Percentiles rank a stretch among this genome's conserved stretches.
Conservation (phyloP, 2,797 vertebrate species). For the Miichthys miiuy region DNA sequence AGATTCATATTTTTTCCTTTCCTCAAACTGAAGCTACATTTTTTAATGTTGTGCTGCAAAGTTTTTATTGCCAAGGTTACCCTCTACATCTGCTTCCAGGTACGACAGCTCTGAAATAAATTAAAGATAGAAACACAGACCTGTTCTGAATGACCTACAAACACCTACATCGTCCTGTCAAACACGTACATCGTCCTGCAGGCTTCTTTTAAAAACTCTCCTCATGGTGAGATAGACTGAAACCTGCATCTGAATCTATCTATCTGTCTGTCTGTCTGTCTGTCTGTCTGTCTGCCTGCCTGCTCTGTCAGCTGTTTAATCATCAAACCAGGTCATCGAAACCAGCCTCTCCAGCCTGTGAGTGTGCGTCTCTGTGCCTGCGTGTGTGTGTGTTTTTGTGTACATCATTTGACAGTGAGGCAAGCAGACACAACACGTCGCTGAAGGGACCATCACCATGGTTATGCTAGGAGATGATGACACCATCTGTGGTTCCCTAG, state of each 20-base stretch:
- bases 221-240: conserved; percentile 2
- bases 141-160: background rate
- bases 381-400: background rate
- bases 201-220: background rate
- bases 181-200: background rate
- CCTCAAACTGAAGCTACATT: no score
- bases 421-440: conserved; percentile 65
- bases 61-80: background rate
- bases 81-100: background rate
- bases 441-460: conserved; percentile 66
- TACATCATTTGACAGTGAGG: conserved; percentile 65
- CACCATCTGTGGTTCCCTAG: conserved; percentile 61
- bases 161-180: background rate
- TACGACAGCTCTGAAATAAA: background rate
- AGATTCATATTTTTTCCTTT: no score
- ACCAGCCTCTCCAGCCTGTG: conserved; percentile 20
- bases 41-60: background rate
- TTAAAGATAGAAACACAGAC: background rate
- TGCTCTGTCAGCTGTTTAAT: conserved; percentile 39
- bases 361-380: conserved; percentile 17
- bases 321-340: conserved; percentile 27
- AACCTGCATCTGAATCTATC: conserved; percentile 33
- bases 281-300: conserved; percentile 7
- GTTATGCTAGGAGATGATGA: conserved; percentile 59
- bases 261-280: background rate